Conservation (phyloP, 2,888 invertebrate species). For the Orchesella flavescens region DNA sequence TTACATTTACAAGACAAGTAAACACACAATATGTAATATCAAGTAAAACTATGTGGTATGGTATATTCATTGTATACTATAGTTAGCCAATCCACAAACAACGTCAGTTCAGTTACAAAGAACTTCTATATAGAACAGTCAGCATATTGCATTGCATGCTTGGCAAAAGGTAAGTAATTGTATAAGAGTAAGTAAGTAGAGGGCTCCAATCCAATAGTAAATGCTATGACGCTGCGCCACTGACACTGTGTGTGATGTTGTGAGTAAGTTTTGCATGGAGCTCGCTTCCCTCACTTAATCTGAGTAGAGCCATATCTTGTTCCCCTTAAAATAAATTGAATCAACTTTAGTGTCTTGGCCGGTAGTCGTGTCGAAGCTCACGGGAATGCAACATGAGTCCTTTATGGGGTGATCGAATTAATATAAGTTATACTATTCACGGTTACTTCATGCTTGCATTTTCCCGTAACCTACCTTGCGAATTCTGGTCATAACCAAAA, state of each 20-base stretch:
- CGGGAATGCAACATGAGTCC: slow-evolving; percentile 42
- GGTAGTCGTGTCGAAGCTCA: slow-evolving; percentile 43
- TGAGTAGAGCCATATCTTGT: not conserved
- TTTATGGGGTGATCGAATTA: not conserved
- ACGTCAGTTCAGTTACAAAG: too few species aligned
- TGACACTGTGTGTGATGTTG: not conserved
- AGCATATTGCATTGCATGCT: too few species aligned
- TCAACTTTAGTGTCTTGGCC: slow-evolving; percentile 41
- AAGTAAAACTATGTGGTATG: too few species aligned
- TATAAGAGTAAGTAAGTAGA: too few species aligned
- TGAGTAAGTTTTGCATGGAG: not conserved
- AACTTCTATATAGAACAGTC: too few species aligned
- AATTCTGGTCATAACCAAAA: too few species aligned
- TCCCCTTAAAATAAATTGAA: slow-evolving; percentile 39
- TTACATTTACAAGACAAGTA: too few species aligned
- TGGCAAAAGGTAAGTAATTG: too few species aligned
- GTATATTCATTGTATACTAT: too few species aligned
- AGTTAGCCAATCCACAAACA: too few species aligned
- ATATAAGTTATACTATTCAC: not conserved
- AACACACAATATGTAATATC: too few species aligned
- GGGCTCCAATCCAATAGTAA: not conserved
- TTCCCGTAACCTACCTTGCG: not conserved
- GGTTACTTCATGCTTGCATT: not conserved
- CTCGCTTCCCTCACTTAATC: not conserved
- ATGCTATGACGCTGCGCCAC: slow-evolving; percentile 13